Conservation (phyloP, 2,888 invertebrate genomes). For the Torymus aiolomorphi region DNA sequence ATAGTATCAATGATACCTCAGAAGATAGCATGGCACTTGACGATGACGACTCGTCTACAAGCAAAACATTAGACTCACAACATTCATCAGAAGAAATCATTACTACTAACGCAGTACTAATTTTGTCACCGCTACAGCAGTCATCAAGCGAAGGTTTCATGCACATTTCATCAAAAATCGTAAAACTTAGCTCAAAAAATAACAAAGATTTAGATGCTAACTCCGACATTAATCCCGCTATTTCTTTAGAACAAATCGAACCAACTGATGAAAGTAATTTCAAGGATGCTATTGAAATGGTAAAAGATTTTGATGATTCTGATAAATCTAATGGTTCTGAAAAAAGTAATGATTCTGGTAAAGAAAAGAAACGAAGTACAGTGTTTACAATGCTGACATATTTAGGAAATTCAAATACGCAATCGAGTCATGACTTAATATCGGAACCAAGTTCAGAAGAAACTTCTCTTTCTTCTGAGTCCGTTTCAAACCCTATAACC, state of each 20-base stretch:
- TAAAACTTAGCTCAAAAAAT: slow-evolving; percentile 31
- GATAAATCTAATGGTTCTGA: slow-evolving; percentile 14
- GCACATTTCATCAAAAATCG: slow-evolving; percentile 48
- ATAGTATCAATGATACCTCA: not conserved
- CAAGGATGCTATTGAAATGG: not conserved
- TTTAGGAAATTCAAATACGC: slow-evolving; percentile 42
- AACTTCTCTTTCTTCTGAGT: slow-evolving; percentile 37
- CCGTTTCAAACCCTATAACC: slow-evolving; percentile 4
- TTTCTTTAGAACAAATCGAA: slow-evolving; percentile 2
- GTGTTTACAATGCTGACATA: slow-evolving; percentile 58
- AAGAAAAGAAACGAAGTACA: slow-evolving; percentile 56
- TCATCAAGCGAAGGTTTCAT: slow-evolving; percentile 47
- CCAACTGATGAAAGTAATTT: not conserved
- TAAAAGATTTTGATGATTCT: not conserved
- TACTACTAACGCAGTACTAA: slow-evolving; percentile 55
- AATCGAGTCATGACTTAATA: slow-evolving; percentile 6
- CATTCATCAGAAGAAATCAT: slow-evolving; percentile 44
- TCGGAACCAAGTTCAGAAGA: slow-evolving; percentile 41
- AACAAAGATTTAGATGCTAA: slow-evolving; percentile 2
- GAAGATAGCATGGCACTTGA: not conserved
- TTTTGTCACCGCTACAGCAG: slow-evolving; percentile 49
- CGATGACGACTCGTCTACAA: slow-evolving; percentile 41
- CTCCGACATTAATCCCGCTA: not conserved
- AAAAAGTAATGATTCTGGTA: slow-evolving; percentile 16
- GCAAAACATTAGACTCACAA: slow-evolving; percentile 30